phyloP scores from a whole-genome alignment of 1,140 invertebrate genomes.

The Drosophila murphyi region DNA sequence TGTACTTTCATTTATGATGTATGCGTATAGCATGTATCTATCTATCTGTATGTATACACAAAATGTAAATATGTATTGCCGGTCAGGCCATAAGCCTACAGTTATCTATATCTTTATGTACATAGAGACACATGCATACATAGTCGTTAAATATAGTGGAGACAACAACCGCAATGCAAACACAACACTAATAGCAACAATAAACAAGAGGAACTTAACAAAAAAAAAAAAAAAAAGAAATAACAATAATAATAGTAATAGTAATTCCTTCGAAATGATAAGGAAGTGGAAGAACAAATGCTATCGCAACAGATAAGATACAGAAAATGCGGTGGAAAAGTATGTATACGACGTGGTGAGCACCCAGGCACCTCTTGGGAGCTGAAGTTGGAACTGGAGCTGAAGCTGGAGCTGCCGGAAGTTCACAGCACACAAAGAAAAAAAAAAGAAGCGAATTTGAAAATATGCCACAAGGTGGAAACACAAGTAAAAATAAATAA shows the following conservation, averaged over 20 bases:
- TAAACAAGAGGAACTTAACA: conserved; percentile 21
- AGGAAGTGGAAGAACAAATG: conserved; percentile 34
- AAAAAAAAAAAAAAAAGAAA: no score
- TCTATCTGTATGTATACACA: background rate
- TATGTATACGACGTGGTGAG: background rate
- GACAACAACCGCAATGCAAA: conserved; percentile 44
- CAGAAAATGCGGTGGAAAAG: conserved; percentile 29
- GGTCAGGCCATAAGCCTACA: conserved; percentile 5
- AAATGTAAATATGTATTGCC: conserved; percentile 1
- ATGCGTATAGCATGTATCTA: no score
- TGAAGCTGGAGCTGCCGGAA: background rate
- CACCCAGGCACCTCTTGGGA: no score
- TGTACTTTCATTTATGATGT: conserved; percentile 32
- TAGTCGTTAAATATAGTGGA: conserved; percentile 23
- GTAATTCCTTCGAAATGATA: background rate
- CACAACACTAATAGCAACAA: conserved; percentile 44
- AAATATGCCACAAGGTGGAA: background rate
- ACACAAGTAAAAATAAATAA: background rate
- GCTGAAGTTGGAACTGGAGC: background rate
- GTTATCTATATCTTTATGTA: conserved; percentile 2
- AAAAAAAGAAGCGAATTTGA: background rate
- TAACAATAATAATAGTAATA: conserved; percentile 9
- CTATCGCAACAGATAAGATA: conserved; percentile 61
- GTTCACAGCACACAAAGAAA: background rate
- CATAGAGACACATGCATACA: background rate